A percentile compares a stretch with the other conserved stretches of the same genome.
These are phyloP conservation scores for Aspidapion aeneum DNA, from an alignment of 2,888 invertebrate genomes.

Conservation along the genomic window DNA sequence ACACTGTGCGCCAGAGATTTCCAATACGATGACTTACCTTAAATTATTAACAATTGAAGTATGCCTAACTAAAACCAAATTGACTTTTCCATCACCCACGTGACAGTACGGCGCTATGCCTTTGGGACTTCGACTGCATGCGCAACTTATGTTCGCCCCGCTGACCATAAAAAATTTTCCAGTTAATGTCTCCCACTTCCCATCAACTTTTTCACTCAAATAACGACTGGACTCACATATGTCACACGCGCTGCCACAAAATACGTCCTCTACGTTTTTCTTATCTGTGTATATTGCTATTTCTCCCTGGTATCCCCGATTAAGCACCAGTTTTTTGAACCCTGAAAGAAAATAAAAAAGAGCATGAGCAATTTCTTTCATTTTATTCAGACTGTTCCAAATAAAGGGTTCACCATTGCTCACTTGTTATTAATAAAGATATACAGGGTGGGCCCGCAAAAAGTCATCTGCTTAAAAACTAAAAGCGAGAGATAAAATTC, in stretches of 20 bases:
- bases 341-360: conserved; percentile 49
- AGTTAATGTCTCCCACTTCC: conserved; percentile 57
- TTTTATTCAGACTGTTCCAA: too few species aligned
- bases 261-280: conserved; percentile 46
- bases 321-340: conserved; percentile 60
- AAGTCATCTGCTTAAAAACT: too few species aligned
- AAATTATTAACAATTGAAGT: conserved; percentile 70
- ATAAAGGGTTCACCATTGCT: too few species aligned
- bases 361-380: too few species aligned
- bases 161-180: conserved; percentile 77
- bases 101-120: conserved; percentile 78
- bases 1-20: too few species aligned
- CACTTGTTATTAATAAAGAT: too few species aligned
- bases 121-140: conserved; percentile 68
- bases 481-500: too few species aligned
- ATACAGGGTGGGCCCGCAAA: too few species aligned
- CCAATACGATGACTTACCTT: too few species aligned
- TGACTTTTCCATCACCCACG: conserved; percentile 75
- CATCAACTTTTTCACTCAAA: conserved; percentile 29
- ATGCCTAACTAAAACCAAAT: conserved; percentile 70
- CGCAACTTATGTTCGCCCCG: conserved; percentile 73
- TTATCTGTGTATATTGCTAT: conserved; percentile 53
- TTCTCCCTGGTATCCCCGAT: conserved; percentile 63
- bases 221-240: conserved; percentile 40
- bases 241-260: conserved; percentile 53